phyloP scores from a whole-genome alignment of 1,140 invertebrate genomes.

The Octopus sinensis region DNA sequence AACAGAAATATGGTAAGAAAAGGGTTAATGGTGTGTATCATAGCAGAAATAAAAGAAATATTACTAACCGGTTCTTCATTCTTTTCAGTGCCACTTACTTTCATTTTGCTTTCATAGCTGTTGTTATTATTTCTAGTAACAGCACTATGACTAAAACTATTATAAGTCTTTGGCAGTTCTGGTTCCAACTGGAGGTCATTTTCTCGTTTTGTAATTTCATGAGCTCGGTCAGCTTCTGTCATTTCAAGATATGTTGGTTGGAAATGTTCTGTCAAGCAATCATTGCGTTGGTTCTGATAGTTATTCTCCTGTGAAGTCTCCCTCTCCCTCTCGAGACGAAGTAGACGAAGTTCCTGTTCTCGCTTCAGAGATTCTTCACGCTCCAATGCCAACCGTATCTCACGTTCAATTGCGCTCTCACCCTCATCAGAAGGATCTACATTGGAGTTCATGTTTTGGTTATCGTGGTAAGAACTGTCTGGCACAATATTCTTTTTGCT shows the following conservation, averaged over 20 bases:
- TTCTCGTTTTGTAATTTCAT: conserved; percentile 38
- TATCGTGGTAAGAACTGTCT: conserved; percentile 15
- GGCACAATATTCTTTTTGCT: conserved; percentile 14
- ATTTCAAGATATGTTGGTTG: conserved; percentile 48
- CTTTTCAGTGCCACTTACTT: no score
- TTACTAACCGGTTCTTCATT: no score
- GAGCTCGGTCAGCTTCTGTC: conserved; percentile 49
- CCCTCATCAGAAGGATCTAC: conserved; percentile 19
- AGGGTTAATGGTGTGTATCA: no score
- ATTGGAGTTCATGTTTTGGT: conserved; percentile 14
- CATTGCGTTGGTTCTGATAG: conserved; percentile 14
- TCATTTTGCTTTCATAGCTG: no score
- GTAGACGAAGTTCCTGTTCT: conserved; percentile 35
- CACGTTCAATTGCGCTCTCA: conserved; percentile 63
- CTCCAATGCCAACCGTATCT: conserved; percentile 62
- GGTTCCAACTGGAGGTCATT: no score
- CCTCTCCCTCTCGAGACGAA: background rate
- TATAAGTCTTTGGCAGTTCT: no score
- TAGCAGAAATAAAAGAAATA: no score
- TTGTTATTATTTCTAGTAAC: no score
- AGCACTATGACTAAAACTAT: no score
- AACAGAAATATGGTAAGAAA: no score
- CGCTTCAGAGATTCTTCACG: conserved; percentile 54
- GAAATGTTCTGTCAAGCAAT: conserved; percentile 29
- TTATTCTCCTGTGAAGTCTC: background rate